Evolutionary conservation across 2,113 vertebrate genomes (phyloP).

Genomic region (zebrafish (Danio rerio)): DNA sequence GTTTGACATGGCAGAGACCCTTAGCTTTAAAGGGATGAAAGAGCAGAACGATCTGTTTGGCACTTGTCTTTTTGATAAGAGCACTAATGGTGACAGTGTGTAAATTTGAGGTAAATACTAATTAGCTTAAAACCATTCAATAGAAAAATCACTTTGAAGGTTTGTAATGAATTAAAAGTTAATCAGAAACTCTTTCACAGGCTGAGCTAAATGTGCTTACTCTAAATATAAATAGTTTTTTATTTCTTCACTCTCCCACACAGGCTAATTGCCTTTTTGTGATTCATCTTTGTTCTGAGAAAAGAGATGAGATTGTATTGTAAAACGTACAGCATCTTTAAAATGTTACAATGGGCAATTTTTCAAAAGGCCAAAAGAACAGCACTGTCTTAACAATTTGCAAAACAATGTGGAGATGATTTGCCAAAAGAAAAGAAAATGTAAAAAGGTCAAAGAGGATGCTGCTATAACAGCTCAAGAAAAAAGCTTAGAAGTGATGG

Average conservation of each 20-base stretch:
- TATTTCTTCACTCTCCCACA: not conserved
- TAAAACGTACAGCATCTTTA: not conserved
- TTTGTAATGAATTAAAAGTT: not conserved
- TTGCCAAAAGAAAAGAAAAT: not conserved
- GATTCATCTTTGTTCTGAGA: conserved; percentile 9
- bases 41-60: not conserved
- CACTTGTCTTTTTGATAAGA: not conserved
- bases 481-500: not conserved
- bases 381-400: not conserved
- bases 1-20: conserved; percentile 31
- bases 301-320: conserved; percentile 1
- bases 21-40: conserved; percentile 15
- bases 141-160: not conserved
- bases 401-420: conserved; percentile 4
- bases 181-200: not conserved
- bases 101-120: not conserved
- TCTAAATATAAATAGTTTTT: not conserved
- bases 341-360: conserved; percentile 4
- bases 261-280: conserved; percentile 1
- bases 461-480: not conserved
- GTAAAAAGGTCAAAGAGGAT: not conserved
- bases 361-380: not conserved
- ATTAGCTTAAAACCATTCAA: not conserved
- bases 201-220: not conserved
- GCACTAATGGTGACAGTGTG: not conserved